Base-by-base conservation (phyloP, 2,113 vertebrate species). In the Dasyprocta punctata region DNA sequence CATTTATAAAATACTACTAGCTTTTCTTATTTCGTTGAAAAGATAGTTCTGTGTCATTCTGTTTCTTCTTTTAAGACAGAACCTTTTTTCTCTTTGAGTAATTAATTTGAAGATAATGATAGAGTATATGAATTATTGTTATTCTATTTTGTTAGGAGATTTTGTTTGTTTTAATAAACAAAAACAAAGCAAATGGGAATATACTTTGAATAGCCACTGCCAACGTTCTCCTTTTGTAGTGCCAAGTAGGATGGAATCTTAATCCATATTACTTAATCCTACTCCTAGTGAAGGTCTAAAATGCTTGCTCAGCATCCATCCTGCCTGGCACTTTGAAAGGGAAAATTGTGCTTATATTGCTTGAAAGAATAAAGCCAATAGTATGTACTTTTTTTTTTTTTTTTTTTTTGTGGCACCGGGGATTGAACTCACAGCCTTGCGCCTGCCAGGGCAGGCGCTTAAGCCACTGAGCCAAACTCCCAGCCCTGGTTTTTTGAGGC, bases 171-270 rank as follows among this genome's bases (percentile, higher is more conserved):
- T 67, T 58, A 67, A 67, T 75, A 26, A 44, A 41, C 4, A 12
- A 47, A 75, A 28, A 75, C 61, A 92, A 92, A 82, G 73, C 14
- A 92, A 91, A 94, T 6, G 71, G 52, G 69, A 84, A 87, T 47
- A 60, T 8, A 94, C 3, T 44, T 26, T 69, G 49, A 95, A 44
- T 14, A 96, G 20, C 4, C 12, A 16, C 28, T 69, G 24, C 12
- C 24, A 67, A 85, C 4, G 56, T 4, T 5, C 17, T 88, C 3
- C 58, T n/a, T 82, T 49, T 69, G 2, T 65, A 83, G 22, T 30
- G 26, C 20, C 81, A 36, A 56, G 17, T 5, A 84, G 20, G 3
- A 36, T 89, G 22, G 26, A 10, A n/a, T 44, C 5, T 20, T 38
- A 44, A 8, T 82, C 26, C 28, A 9, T 17, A n/a, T 1, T 80